Evolutionary conservation across 2,888 invertebrate species (phyloP).

Genomic region (Caenorhabditis wallacei): DNA sequence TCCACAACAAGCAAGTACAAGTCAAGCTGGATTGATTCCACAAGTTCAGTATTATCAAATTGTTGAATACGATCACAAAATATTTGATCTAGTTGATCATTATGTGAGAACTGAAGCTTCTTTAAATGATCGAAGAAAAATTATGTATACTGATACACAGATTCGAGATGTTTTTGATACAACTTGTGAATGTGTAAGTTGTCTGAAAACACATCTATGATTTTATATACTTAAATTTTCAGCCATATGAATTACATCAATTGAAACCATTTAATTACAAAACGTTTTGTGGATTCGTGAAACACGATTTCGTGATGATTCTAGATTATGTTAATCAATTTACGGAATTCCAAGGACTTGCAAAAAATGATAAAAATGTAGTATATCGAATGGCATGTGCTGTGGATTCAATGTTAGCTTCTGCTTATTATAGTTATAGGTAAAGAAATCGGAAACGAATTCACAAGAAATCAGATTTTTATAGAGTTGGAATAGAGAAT

Average conservation of each 20-base stretch:
- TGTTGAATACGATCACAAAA: constrained; percentile 36
- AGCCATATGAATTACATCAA: constrained; percentile 70
- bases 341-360: constrained; percentile 68
- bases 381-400: constrained; percentile 72
- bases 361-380: constrained; percentile 66
- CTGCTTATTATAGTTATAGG: constrained; percentile 70
- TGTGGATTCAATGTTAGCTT: constrained; percentile 71
- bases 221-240: constrained; percentile 15
- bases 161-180: constrained; percentile 70
- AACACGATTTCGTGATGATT: constrained; percentile 73
- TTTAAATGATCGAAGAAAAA: constrained; percentile 69
- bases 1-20: constrained; percentile 55
- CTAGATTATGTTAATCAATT: constrained; percentile 70
- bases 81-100: constrained; percentile 60
- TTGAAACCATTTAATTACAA: constrained; percentile 68
- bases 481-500: constrained; percentile 59
- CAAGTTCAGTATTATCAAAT: constrained; percentile 35
- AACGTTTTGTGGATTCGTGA: constrained; percentile 69
- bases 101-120: constrained; percentile 69
- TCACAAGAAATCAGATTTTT: no score
- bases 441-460: no score
- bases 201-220: background rate
- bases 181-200: constrained; percentile 72
- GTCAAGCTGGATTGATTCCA: constrained; percentile 22
- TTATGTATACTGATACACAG: constrained; percentile 72